phyloP scores from a whole-genome alignment of 2,113 vertebrate species.

The Nothobranchius furzeri region DNA sequence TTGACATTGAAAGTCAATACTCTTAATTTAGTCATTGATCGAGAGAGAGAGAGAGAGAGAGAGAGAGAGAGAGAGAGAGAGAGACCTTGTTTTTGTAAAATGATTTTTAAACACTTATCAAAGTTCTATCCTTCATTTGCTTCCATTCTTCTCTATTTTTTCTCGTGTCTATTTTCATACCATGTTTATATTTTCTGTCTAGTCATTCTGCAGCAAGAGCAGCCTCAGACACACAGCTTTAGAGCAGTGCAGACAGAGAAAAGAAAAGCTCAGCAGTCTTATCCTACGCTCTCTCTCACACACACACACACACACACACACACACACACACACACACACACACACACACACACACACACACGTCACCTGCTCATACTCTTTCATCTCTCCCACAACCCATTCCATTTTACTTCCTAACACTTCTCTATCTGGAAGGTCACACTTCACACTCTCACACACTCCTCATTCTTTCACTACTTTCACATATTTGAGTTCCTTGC shows the following conservation, averaged over 20 bases:
- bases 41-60: too few species aligned
- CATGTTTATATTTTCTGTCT: background rate
- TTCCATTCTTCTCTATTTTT: background rate
- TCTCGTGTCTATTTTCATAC: background rate
- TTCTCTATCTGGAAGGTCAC: background rate
- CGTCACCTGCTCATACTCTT: slow-evolving; percentile 7
- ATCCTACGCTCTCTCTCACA: background rate
- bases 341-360: background rate
- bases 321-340: too few species aligned
- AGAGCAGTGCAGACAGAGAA: slow-evolving; percentile 41
- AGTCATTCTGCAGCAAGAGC: slow-evolving; percentile 61
- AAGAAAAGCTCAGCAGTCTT: slow-evolving; percentile 58
- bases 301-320: too few species aligned
- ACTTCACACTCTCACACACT: background rate
- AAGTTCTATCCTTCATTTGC: background rate
- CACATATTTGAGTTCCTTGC: too few species aligned
- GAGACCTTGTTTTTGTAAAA: too few species aligned
- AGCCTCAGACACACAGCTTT: slow-evolving; percentile 29
- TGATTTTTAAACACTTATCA: too few species aligned
- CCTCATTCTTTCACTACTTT: background rate
- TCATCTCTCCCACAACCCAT: background rate
- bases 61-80: too few species aligned
- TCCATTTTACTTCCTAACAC: slow-evolving; percentile 3
- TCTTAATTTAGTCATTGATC: slow-evolving; percentile 42
- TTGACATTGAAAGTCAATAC: slow-evolving; percentile 29